A percentile compares a stretch with the other conserved stretches of the same genome.
Conservation (phyloP, 1,140 invertebrate species). For the Papilio helenus region DNA sequence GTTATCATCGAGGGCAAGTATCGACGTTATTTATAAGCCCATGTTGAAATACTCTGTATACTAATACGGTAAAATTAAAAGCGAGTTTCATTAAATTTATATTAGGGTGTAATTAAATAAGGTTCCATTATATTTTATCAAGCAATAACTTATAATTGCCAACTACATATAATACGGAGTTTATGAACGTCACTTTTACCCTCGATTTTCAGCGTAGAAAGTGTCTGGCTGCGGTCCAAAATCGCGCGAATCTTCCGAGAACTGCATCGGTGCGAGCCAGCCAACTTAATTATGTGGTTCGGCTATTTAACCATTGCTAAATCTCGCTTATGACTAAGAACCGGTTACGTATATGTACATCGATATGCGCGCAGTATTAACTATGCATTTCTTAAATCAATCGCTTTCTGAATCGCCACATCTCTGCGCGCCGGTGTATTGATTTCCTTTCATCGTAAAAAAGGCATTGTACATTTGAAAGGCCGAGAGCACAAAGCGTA, state of each 20-base stretch:
- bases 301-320: conserved; percentile 45
- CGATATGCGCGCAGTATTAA: conserved; percentile 35
- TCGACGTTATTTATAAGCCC: background rate
- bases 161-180: background rate
- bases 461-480: conserved; percentile 71
- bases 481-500: conserved; percentile 70
- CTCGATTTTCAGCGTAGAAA: conserved; percentile 56
- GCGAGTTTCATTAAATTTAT: conserved; percentile 18
- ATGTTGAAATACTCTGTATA: background rate
- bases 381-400: conserved; percentile 46
- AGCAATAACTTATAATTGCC: conserved; percentile 19
- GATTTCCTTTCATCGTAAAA: conserved; percentile 70
- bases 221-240: conserved; percentile 70
- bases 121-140: background rate
- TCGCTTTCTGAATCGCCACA: conserved; percentile 38
- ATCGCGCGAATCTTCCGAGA: conserved; percentile 66
- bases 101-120: conserved; percentile 2
- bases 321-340: conserved; percentile 40
- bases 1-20: background rate
- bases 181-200: conserved; percentile 56
- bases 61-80: background rate
- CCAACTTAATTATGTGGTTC: conserved; percentile 54
- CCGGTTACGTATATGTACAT: background rate
- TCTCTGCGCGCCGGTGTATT: conserved; percentile 60
- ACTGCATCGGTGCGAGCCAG: conserved; percentile 58